Percentiles rank a stretch among this genome's conserved stretches.
Evolutionary conservation across 2,797 vertebrate genomes (phyloP).

Genomic region (Sebastes reedi): DNA sequence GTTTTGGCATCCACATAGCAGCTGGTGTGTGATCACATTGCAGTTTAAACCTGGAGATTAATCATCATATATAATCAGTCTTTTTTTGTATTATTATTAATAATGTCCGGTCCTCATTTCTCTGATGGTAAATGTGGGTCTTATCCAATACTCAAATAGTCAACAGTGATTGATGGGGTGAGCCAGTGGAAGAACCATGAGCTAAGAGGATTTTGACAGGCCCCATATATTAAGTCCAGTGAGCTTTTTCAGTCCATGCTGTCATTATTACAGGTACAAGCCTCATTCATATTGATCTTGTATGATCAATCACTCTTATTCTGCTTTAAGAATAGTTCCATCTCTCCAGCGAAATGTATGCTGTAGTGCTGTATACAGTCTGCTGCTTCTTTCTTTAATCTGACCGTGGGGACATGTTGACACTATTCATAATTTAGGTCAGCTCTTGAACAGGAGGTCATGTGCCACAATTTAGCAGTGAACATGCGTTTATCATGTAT

Average conservation of each 20-base stretch:
- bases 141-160: conserved; percentile 22
- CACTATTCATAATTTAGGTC: conserved; percentile 52
- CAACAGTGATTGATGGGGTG: conserved; percentile 58
- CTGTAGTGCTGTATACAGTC: background rate
- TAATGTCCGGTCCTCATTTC: background rate
- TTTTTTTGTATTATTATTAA: background rate
- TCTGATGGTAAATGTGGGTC: conserved; percentile 6
- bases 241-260: conserved; percentile 35
- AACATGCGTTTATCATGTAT: conserved; percentile 39
- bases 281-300: conserved; percentile 45
- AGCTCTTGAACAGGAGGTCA: conserved; percentile 38
- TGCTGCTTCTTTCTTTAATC: conserved; percentile 5
- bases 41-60: background rate
- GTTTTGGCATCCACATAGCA: background rate
- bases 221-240: conserved; percentile 62
- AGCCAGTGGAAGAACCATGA: conserved; percentile 43
- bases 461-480: conserved; percentile 41
- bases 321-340: conserved; percentile 13
- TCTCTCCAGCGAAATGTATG: conserved; percentile 19
- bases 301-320: conserved; percentile 43
- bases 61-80: conserved; percentile 2
- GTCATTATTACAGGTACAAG: conserved; percentile 48
- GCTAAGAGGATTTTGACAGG: conserved; percentile 64
- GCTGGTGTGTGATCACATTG: background rate
- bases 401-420: conserved; percentile 23